phyloP scores from a whole-genome alignment of 2,113 vertebrate species.

The Amblyornis subalaris region DNA sequence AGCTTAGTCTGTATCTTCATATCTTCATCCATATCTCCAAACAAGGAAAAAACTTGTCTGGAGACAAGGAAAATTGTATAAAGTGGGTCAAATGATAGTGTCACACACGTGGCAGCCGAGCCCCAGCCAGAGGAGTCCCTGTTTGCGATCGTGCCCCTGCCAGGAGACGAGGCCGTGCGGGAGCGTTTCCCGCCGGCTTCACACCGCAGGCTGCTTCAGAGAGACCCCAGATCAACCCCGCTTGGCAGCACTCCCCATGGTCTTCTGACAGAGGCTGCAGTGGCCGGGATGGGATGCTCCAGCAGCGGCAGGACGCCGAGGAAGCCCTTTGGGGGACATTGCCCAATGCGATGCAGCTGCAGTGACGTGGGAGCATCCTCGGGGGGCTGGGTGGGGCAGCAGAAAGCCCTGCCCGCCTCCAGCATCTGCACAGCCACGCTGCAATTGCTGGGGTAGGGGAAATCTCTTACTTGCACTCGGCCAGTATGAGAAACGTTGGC shows the following conservation, averaged over 20 bases:
- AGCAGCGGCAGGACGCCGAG: rapidly evolving
- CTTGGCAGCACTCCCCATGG: rapidly evolving
- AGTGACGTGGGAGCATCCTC: rapidly evolving
- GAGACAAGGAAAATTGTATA: background rate
- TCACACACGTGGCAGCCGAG: background rate
- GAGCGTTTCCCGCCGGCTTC: background rate
- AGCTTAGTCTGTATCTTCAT: background rate
- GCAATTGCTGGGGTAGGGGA: background rate
- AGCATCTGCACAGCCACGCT: background rate
- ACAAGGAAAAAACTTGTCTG: background rate
- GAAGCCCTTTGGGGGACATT: rapidly evolving
- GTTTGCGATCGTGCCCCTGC: rapidly evolving
- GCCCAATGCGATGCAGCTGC: background rate
- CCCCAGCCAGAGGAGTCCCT: background rate
- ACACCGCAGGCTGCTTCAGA: rapidly evolving
- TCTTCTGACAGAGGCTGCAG: background rate
- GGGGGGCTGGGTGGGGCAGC: background rate
- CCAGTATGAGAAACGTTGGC: background rate
- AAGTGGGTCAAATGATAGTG: background rate
- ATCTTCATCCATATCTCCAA: background rate
- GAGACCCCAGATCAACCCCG: background rate
- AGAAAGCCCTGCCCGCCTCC: background rate
- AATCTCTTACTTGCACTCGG: background rate
- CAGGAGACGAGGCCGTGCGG: rapidly evolving
- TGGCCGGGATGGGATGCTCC: background rate